These are phyloP conservation scores for Oppia nitens DNA, from an alignment of 1,140 invertebrate genomes.

Conservation along the genomic window DNA sequence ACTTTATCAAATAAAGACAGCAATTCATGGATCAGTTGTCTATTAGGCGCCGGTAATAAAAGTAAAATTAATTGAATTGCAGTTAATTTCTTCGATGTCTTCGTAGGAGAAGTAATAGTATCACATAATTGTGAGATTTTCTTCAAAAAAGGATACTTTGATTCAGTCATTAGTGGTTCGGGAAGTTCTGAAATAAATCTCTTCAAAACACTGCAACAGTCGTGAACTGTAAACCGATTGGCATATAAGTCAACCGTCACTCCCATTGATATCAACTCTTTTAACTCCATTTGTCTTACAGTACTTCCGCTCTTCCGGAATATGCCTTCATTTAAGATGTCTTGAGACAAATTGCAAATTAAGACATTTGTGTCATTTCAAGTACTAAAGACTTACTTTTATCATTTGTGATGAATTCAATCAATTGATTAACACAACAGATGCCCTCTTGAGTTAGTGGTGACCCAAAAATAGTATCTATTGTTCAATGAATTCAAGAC, in stretches of 20 bases:
- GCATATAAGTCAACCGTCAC: slow-evolving; percentile 43
- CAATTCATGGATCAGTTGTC: slow-evolving; percentile 51
- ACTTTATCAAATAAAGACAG: slow-evolving; percentile 55
- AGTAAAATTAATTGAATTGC: slow-evolving; percentile 62
- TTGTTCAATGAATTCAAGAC: no score
- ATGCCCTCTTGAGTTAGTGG: slow-evolving; percentile 54
- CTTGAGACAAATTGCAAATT: slow-evolving; percentile 30
- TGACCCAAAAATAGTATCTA: slow-evolving; percentile 10
- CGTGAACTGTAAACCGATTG: slow-evolving; percentile 60
- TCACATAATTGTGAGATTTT: slow-evolving; percentile 44
- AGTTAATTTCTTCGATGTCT: slow-evolving; percentile 31
- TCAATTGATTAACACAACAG: slow-evolving; percentile 53
- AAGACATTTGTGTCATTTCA: background rate
- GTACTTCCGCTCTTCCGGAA: slow-evolving; percentile 72
- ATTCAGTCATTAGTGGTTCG: slow-evolving; percentile 69
- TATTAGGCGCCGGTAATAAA: slow-evolving; percentile 54
- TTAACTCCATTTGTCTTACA: slow-evolving; percentile 61
- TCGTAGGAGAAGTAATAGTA: background rate
- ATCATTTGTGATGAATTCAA: slow-evolving; percentile 52
- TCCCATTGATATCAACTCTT: slow-evolving; percentile 48
- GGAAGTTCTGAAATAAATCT: slow-evolving; percentile 65
- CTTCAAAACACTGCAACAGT: slow-evolving; percentile 83
- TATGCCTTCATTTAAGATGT: slow-evolving; percentile 67
- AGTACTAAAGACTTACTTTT: slow-evolving; percentile 27
- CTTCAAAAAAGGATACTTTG: slow-evolving; percentile 67